Evolutionary conservation across 2,113 vertebrate genomes (phyloP).

Genomic region (Chionodraco myersi): DNA sequence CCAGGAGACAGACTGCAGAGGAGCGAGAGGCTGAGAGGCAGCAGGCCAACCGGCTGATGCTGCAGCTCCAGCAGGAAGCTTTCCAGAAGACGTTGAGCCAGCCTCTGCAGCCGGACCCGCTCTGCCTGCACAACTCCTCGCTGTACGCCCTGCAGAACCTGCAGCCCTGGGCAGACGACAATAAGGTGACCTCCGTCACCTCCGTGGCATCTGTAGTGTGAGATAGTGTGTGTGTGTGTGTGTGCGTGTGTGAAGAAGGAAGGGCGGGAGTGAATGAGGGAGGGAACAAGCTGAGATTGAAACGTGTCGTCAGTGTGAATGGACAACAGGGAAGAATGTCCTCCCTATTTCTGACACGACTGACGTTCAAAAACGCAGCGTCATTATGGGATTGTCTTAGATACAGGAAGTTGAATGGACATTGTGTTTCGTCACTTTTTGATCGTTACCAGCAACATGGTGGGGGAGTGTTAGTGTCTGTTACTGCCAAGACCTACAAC

Average conservation of each 20-base stretch:
- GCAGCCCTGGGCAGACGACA: conserved; percentile 98
- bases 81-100: conserved; percentile 94
- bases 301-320: conserved; percentile 31
- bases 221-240: conserved; percentile 53
- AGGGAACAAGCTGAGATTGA: conserved; percentile 17
- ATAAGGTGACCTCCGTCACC: conserved; percentile 95
- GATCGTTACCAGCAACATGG: conserved; percentile 59
- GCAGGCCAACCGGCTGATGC: conserved; percentile 95
- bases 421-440: conserved; percentile 45
- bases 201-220: conserved; percentile 93
- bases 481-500: conserved; percentile 53
- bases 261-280: conserved; percentile 8
- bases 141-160: conserved; percentile 98
- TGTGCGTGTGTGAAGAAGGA: conserved; percentile 11
- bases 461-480: conserved; percentile 47
- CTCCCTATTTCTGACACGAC: conserved; percentile 28
- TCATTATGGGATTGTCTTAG: conserved; percentile 39
- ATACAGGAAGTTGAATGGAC: conserved; percentile 43
- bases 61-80: conserved; percentile 97
- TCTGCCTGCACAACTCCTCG: conserved; percentile 98
- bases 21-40: conserved; percentile 96
- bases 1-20: conserved; percentile 97
- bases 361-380: conserved; percentile 48
- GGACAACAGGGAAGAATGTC: conserved; percentile 48
- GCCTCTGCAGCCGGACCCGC: conserved; percentile 93